Conservation (phyloP, 2,888 invertebrate species). For the Drosophila stalkeri region DNA sequence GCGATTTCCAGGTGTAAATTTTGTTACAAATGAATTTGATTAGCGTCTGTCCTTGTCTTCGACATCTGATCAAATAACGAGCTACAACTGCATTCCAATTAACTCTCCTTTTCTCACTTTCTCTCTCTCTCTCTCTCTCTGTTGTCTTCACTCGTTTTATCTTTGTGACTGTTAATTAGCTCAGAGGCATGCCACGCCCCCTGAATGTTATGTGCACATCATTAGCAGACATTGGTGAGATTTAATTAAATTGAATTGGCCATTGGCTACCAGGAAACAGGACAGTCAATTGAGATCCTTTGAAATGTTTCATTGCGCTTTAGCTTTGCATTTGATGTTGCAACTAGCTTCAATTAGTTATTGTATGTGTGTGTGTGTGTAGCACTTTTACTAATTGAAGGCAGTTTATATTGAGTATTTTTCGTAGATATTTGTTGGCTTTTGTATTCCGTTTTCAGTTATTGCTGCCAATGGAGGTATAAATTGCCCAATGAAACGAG, state of each 20-base stretch:
- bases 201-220: slow-evolving; percentile 44
- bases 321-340: slow-evolving; percentile 51
- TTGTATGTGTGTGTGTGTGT: slow-evolving; percentile 17
- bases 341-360: slow-evolving; percentile 53
- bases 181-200: slow-evolving; percentile 2
- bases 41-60: slow-evolving; percentile 30
- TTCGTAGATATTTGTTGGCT: slow-evolving; percentile 19
- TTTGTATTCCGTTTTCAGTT: slow-evolving; percentile 27
- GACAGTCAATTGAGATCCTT: slow-evolving; percentile 45
- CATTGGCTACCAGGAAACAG: slow-evolving; percentile 39
- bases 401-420: slow-evolving; percentile 18
- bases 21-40: slow-evolving; percentile 71
- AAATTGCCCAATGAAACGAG: slow-evolving; percentile 60
- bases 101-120: background rate
- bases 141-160: background rate
- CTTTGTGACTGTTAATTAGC: slow-evolving; percentile 23
- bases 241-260: slow-evolving; percentile 76
- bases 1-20: slow-evolving; percentile 60
- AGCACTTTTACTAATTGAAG: slow-evolving; percentile 57
- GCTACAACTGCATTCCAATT: slow-evolving; percentile 36
- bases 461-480: slow-evolving; percentile 69
- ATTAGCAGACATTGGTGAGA: slow-evolving; percentile 67
- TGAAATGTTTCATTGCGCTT: slow-evolving; percentile 44
- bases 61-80: slow-evolving; percentile 36
- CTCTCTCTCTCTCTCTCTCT: background rate